These are phyloP conservation scores for Hippoglossus hippoglossus DNA, from an alignment of 2,797 vertebrate genomes.

Conservation along the genomic window DNA sequence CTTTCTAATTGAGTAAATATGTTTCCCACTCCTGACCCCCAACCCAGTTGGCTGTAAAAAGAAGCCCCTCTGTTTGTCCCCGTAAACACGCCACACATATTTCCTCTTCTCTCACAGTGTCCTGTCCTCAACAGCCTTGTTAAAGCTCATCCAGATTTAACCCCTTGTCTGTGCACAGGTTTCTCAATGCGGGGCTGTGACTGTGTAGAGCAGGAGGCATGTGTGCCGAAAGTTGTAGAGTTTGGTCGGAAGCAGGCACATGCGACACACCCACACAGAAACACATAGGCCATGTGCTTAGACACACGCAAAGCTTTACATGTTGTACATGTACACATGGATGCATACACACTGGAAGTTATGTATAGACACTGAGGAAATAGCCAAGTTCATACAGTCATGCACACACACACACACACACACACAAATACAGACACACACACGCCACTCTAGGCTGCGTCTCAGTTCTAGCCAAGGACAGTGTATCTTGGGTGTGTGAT, in stretches of 20 bases:
- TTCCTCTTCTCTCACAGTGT: conserved; percentile 6
- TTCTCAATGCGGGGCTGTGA: conserved; percentile 24
- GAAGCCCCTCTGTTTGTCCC: conserved; percentile 1
- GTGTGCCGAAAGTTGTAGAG: conserved; percentile 36
- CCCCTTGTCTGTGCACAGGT: background rate
- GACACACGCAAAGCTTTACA: background rate
- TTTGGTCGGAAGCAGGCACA: conserved; percentile 16
- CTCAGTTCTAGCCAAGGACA: conserved; percentile 47
- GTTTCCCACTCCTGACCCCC: background rate
- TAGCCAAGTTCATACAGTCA: conserved; percentile 2
- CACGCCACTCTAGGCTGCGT: conserved; percentile 13
- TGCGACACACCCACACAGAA: background rate
- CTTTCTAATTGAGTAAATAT: background rate
- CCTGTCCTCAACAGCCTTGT: conserved; percentile 27
- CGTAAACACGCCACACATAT: conserved; percentile 29
- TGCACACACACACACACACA: conserved; percentile 25
- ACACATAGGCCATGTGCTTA: conserved; percentile 25
- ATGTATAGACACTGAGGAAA: background rate
- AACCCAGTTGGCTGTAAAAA: conserved; percentile 5
- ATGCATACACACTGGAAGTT: background rate
- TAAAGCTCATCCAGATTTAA: conserved; percentile 22
- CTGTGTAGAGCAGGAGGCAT: conserved; percentile 13
- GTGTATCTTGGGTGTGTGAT: conserved; percentile 69
- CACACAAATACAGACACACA: background rate
- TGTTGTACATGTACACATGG: background rate